Conservation (phyloP, 2,113 vertebrate genomes). For the Aegypius monachus region DNA sequence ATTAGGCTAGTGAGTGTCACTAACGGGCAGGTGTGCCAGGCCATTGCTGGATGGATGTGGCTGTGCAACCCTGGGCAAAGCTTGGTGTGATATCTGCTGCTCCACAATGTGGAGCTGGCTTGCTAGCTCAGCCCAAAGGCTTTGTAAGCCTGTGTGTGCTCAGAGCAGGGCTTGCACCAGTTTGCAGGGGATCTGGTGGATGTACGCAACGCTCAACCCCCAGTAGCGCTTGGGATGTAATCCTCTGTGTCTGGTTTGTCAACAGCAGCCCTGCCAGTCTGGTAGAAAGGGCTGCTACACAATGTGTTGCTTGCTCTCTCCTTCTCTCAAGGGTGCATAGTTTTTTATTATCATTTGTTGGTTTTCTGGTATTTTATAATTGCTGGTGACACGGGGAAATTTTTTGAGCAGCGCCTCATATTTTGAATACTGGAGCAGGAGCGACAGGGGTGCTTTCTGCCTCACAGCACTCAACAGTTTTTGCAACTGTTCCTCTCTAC, state of each 20-base stretch:
- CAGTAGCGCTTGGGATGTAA: accelerated
- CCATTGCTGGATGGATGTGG: neutral
- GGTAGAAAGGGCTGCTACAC: neutral
- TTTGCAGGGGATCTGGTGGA: neutral
- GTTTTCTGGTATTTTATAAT: neutral
- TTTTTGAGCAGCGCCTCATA: neutral
- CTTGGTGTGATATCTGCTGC: neutral
- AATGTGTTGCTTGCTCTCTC: accelerated
- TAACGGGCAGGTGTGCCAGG: neutral
- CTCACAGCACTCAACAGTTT: neutral
- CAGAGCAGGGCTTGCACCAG: too few relatives aligned
- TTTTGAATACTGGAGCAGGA: neutral
- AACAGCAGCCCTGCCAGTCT: neutral
- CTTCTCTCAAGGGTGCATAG: neutral
- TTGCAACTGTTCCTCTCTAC: neutral
- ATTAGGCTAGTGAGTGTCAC: neutral
- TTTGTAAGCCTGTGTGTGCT: neutral
- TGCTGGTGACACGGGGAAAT: neutral
- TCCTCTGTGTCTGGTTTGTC: accelerated
- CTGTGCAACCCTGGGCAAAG: accelerated
- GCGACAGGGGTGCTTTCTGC: neutral
- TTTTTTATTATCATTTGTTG: neutral
- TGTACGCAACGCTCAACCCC: accelerated
- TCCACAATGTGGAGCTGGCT: accelerated
- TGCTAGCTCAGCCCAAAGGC: neutral